These are phyloP conservation scores for Platorchestia sp. DNA, from an alignment of 1,140 invertebrate species.

Conservation along the genomic window DNA sequence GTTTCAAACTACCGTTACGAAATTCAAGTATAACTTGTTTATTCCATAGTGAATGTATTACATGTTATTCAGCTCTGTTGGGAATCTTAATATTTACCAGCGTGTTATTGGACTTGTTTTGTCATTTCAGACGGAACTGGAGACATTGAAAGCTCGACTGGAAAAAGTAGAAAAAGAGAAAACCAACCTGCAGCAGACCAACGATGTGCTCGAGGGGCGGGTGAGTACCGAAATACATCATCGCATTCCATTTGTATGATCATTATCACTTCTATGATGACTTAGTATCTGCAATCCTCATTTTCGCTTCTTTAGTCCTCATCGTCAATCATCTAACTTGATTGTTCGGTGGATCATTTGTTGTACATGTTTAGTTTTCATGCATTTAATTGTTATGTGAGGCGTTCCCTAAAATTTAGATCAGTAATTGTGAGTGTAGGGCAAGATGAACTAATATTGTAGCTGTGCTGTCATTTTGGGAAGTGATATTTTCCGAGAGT, in stretches of 20 bases:
- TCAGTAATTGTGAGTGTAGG: background rate
- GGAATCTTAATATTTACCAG: background rate
- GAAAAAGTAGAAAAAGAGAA: constrained; percentile 90
- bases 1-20: background rate
- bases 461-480: background rate
- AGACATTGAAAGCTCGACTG: constrained; percentile 83
- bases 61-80: background rate
- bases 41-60: background rate
- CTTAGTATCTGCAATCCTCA: background rate
- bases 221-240: constrained; percentile 75
- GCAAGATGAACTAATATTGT: background rate
- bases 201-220: constrained; percentile 90
- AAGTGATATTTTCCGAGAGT: background rate
- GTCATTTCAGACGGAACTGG: constrained; percentile 82
- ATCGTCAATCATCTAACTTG: background rate
- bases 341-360: background rate
- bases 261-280: background rate
- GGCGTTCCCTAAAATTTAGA: background rate
- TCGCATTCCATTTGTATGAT: background rate
- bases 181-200: constrained; percentile 86
- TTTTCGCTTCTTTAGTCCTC: background rate
- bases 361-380: background rate
- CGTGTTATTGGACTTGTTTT: background rate
- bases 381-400: background rate
- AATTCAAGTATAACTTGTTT: background rate